Evolutionary conservation across 2,888 invertebrate species (phyloP).

Genomic region (Protula sp.): DNA sequence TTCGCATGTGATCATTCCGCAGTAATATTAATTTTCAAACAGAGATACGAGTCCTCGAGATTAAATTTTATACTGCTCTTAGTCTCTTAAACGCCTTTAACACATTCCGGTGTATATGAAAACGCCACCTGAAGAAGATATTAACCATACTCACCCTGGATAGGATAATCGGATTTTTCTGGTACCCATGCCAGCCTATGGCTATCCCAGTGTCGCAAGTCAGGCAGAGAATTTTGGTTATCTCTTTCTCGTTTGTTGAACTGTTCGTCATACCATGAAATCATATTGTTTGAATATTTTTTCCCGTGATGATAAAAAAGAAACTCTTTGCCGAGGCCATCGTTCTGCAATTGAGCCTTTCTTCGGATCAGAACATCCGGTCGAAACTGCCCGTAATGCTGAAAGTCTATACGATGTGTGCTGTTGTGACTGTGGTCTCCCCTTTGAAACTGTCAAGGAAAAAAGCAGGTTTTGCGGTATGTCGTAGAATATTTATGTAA

Average conservation of each 20-base stretch:
- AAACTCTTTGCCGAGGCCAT: constrained; percentile 41
- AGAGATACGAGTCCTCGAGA: no score
- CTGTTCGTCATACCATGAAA: constrained; percentile 51
- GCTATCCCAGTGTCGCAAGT: constrained; percentile 42
- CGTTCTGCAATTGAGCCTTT: constrained; percentile 36
- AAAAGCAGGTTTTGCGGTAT: no score
- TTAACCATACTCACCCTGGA: constrained; percentile 44
- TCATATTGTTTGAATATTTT: constrained; percentile 42
- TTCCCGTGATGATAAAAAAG: constrained; percentile 50
- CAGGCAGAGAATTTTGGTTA: constrained; percentile 33
- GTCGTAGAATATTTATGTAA: no score
- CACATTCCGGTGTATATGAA: not conserved
- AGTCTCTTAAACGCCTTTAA: not conserved
- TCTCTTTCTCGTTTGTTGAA: constrained; percentile 42
- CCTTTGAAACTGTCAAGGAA: constrained; percentile 36
- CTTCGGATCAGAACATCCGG: constrained; percentile 44
- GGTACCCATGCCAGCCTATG: constrained; percentile 46
- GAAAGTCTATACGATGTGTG: constrained; percentile 45
- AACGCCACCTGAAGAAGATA: no score
- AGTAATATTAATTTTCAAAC: no score
- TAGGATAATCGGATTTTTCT: constrained; percentile 46
- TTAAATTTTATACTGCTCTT: no score
- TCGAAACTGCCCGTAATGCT: constrained; percentile 30
- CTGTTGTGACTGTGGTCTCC: constrained; percentile 38
- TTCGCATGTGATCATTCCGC: no score